Evolutionary conservation across 2,113 vertebrate genomes (phyloP).

Genomic region (Gyps fulvus): DNA sequence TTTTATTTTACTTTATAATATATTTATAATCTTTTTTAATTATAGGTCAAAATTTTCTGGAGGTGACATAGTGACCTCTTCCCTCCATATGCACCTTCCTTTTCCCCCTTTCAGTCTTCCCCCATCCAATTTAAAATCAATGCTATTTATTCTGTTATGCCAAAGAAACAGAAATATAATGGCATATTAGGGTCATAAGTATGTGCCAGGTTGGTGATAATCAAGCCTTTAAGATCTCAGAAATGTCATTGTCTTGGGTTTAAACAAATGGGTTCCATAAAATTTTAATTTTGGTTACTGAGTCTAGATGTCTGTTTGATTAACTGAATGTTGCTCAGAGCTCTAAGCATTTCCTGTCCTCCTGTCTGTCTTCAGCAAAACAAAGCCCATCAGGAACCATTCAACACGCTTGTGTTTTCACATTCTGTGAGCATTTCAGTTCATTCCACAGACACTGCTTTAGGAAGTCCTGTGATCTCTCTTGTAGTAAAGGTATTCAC

Average conservation of each 20-base stretch:
- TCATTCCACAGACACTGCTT: background rate
- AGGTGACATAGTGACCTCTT: background rate
- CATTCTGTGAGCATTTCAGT: background rate
- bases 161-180: background rate
- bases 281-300: background rate
- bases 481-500: background rate
- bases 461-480: background rate
- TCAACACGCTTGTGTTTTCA: fast-evolving
- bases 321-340: background rate
- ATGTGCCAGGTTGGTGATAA: background rate
- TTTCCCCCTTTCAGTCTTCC: background rate
- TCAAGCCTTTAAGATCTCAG: background rate
- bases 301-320: background rate
- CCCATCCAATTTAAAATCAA: background rate
- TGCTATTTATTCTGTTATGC: background rate
- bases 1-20: background rate
- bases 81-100: background rate
- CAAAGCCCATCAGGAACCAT: background rate
- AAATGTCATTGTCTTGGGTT: background rate
- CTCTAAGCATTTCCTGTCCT: background rate
- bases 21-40: background rate
- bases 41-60: background rate
- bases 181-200: background rate
- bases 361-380: background rate
- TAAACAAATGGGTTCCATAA: background rate